Conservation (phyloP, 2,888 invertebrate species). For the Ligdia adustata region DNA sequence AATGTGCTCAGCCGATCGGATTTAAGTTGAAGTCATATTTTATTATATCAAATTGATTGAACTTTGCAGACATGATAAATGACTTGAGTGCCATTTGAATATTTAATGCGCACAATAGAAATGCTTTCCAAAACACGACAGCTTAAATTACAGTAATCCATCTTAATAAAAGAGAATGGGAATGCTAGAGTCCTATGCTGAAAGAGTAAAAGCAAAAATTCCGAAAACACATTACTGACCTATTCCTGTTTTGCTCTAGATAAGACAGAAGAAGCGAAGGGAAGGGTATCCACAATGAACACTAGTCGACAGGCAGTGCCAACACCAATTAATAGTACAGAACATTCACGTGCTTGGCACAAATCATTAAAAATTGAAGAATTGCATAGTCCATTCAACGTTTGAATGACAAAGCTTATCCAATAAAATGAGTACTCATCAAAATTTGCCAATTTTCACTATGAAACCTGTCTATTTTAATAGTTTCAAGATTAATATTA, state of each 20-base stretch:
- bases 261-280: constrained; percentile 56
- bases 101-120: constrained; percentile 22
- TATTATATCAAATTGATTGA: constrained; percentile 7
- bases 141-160: constrained; percentile 12
- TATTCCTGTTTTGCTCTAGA: constrained; percentile 41
- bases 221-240: constrained; percentile 23
- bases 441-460: too few relatives aligned
- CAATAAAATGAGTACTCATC: too few relatives aligned
- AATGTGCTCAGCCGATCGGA: constrained; percentile 2
- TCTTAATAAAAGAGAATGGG: constrained; percentile 3
- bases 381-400: too few relatives aligned
- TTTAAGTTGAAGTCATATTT: constrained; percentile 12
- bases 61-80: constrained; percentile 13
- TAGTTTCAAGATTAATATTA: too few relatives aligned
- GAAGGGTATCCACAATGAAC: constrained; percentile 34
- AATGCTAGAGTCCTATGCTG: constrained; percentile 37
- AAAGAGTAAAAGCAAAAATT: constrained; percentile 43
- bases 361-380: too few relatives aligned
- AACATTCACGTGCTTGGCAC: too few relatives aligned
- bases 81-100: not conserved
- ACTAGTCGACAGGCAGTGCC: not conserved
- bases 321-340: not conserved
- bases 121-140: constrained; percentile 34
- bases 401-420: too few relatives aligned
- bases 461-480: too few relatives aligned